These are phyloP conservation scores for Samia ricini DNA, from an alignment of 1,140 invertebrate genomes.

Conservation along the genomic window DNA sequence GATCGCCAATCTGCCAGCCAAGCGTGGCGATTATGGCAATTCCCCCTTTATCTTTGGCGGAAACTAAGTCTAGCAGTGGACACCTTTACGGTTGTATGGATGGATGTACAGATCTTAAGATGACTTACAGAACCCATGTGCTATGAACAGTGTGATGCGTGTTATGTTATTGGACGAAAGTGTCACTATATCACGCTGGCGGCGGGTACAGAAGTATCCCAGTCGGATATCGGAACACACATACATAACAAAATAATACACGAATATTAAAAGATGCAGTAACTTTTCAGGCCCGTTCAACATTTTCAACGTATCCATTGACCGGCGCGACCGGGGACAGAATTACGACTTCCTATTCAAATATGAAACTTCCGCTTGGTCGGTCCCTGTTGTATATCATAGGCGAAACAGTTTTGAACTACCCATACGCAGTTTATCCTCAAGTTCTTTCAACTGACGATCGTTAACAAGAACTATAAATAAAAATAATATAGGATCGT, in stretches of 20 bases:
- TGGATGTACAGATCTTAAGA: no score
- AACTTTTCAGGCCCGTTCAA: neutral
- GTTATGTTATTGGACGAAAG: no score
- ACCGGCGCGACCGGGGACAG: neutral
- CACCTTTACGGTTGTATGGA: no score
- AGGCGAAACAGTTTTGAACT: slow-evolving; percentile 8
- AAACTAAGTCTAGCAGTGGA: no score
- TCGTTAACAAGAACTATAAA: neutral
- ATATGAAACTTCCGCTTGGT: slow-evolving; percentile 24
- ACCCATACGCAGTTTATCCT: neutral
- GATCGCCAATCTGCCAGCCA: no score
- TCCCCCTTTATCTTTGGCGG: no score
- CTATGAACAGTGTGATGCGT: no score
- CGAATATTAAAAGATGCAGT: neutral
- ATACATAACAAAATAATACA: slow-evolving; percentile 15
- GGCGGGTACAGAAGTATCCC: no score
- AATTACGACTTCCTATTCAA: slow-evolving; percentile 29
- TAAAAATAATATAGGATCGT: neutral
- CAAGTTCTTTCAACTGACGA: neutral
- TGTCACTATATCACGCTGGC: no score
- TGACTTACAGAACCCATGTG: no score
- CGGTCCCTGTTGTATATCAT: slow-evolving; percentile 19
- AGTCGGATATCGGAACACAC: no score
- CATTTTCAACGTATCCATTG: neutral
- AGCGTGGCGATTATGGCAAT: no score